These are phyloP conservation scores for Tridacna crocea DNA, from an alignment of 2,888 invertebrate species.

Conservation along the genomic window DNA sequence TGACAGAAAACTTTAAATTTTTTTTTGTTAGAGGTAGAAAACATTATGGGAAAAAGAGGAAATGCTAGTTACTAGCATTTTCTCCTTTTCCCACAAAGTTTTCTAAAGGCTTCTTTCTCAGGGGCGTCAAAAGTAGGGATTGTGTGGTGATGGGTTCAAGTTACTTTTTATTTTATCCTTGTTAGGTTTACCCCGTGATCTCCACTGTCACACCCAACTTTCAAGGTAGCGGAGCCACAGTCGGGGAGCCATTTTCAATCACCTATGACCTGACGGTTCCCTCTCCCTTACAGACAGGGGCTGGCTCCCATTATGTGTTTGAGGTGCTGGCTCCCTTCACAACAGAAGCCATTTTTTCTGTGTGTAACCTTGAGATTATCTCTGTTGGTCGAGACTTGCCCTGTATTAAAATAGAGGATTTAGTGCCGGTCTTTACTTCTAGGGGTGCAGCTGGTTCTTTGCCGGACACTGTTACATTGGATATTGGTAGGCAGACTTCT, in stretches of 20 bases:
- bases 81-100: too few relatives aligned
- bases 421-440: constrained; percentile 53
- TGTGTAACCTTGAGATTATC: constrained; percentile 59
- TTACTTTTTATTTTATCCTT: too few relatives aligned
- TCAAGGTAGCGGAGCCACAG: constrained; percentile 17
- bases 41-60: too few relatives aligned
- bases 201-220: not conserved
- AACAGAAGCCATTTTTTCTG: constrained; percentile 57
- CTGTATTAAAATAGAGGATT: constrained; percentile 56
- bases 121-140: too few relatives aligned
- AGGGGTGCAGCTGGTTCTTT: constrained; percentile 23
- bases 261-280: constrained; percentile 52
- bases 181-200: not conserved
- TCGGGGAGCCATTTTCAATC: constrained; percentile 52
- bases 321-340: constrained; percentile 66
- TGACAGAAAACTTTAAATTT: too few relatives aligned
- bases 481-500: constrained; percentile 38
- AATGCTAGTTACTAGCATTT: too few relatives aligned
- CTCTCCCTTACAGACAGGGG: constrained; percentile 30
- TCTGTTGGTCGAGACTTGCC: constrained; percentile 64
- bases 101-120: too few relatives aligned
- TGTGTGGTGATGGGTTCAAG: too few relatives aligned
- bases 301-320: constrained; percentile 60
- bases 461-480: constrained; percentile 68
- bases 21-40: too few relatives aligned